A percentile compares a stretch with the other conserved stretches of the same genome.
Evolutionary conservation across 1,140 invertebrate species (phyloP).

Genomic region (Ostrea denselamellosa): DNA sequence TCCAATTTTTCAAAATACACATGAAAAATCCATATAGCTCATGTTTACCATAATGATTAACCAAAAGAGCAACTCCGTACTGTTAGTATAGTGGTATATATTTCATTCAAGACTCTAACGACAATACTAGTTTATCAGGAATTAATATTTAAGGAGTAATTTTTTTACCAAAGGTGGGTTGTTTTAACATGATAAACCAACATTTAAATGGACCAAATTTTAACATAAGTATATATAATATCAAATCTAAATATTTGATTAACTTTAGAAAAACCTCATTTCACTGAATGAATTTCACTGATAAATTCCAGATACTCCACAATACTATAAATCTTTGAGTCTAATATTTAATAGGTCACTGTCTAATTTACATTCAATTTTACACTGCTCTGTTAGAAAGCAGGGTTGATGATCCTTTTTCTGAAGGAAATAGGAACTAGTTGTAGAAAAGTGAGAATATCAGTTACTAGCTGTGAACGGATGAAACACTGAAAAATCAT

Average conservation of each 20-base stretch:
- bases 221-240: background rate
- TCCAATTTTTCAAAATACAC: too few relatives aligned
- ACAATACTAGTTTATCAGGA: background rate
- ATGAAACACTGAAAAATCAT: background rate
- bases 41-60: too few relatives aligned
- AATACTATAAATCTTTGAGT: background rate
- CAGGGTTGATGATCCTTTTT: background rate
- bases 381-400: background rate
- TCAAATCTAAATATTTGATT: slow-evolving; percentile 26
- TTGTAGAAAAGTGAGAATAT: background rate
- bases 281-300: background rate
- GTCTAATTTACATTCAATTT: background rate
- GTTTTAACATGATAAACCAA: slow-evolving; percentile 2
- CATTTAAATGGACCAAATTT: slow-evolving; percentile 22
- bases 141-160: background rate
- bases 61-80: too few relatives aligned
- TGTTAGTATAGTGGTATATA: background rate
- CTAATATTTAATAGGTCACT: slow-evolving; percentile 3
- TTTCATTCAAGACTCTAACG: background rate
- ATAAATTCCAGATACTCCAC: background rate
- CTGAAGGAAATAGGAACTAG: background rate
- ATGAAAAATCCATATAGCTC: too few relatives aligned
- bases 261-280: background rate
- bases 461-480: background rate
- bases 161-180: background rate